phyloP scores from a whole-genome alignment of 2,888 invertebrate species.

The Acleris holmiana region DNA sequence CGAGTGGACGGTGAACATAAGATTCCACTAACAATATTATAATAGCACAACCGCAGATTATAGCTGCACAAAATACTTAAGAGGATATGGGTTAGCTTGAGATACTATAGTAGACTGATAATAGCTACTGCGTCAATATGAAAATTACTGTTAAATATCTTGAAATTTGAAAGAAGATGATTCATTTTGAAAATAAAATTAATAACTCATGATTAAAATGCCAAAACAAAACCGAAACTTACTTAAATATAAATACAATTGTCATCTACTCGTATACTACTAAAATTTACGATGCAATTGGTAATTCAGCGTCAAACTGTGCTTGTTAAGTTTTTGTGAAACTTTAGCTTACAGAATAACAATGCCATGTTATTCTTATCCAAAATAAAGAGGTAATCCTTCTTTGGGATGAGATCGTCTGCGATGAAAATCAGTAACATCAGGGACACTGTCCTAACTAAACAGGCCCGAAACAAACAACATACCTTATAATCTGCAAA shows the following conservation, averaged over 20 bases:
- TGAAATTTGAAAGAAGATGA: too few species aligned
- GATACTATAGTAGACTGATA: too few species aligned
- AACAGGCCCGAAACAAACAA: slow-evolving; percentile 27
- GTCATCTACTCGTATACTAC: too few species aligned
- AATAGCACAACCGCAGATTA: neutral
- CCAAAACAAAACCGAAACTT: too few species aligned
- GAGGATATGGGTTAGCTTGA: too few species aligned
- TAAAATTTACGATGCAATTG: neutral
- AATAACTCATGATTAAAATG: too few species aligned
- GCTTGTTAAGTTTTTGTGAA: slow-evolving; percentile 1
- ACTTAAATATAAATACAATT: too few species aligned
- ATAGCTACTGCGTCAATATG: too few species aligned
- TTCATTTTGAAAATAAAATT: too few species aligned
- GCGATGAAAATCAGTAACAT: slow-evolving; percentile 24
- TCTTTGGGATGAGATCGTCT: slow-evolving; percentile 25
- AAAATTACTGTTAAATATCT: too few species aligned
- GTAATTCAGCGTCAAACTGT: neutral
- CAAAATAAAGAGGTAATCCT: slow-evolving; percentile 27
- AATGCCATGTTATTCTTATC: slow-evolving; percentile 19
- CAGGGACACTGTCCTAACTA: slow-evolving; percentile 29
- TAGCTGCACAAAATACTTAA: neutral
- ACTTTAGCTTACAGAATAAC: slow-evolving; percentile 15
- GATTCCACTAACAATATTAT: slow-evolving; percentile 18
- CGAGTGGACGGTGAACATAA: slow-evolving; percentile 16
- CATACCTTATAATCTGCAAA: neutral